Percentiles rank a stretch among this genome's conserved stretches.
Evolutionary conservation across 1,140 invertebrate genomes (phyloP).

Genomic region (Colletes gigas): DNA sequence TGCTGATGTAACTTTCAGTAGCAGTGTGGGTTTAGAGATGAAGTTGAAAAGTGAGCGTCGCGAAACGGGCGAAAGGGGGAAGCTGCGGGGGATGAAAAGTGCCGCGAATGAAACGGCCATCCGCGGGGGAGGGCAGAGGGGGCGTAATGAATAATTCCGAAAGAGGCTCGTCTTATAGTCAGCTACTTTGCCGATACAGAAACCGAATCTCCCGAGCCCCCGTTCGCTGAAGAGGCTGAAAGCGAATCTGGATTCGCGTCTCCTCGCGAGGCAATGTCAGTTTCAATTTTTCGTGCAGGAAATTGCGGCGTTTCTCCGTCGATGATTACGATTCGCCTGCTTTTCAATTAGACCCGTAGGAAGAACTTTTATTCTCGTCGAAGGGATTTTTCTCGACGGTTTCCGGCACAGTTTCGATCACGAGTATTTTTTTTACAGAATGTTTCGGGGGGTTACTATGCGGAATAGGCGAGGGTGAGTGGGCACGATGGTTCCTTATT

Average conservation of each 20-base stretch:
- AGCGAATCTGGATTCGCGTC: constrained; percentile 46
- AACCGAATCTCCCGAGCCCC: constrained; percentile 51
- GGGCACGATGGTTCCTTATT: background rate
- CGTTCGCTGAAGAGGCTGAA: constrained; percentile 32
- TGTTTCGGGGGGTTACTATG: too few relatives aligned
- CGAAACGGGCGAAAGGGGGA: constrained; percentile 58
- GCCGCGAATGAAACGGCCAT: constrained; percentile 21
- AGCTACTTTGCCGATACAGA: constrained; percentile 52
- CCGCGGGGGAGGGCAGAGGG: constrained; percentile 6
- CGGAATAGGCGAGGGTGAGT: too few relatives aligned
- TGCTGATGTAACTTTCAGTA: constrained; percentile 61
- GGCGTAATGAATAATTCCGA: constrained; percentile 78
- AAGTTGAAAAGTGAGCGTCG: constrained; percentile 69
- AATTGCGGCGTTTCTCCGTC: constrained; percentile 19
- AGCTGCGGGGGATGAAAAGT: constrained; percentile 57
- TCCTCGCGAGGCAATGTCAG: background rate
- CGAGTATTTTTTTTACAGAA: too few relatives aligned
- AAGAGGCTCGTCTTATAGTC: constrained; percentile 70
- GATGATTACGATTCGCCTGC: background rate
- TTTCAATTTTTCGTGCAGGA: constrained; percentile 16
- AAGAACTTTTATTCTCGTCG: too few relatives aligned
- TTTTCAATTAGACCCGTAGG: too few relatives aligned
- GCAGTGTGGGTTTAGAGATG: constrained; percentile 44
- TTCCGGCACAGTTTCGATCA: background rate
- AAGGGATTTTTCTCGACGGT: too few relatives aligned